Evolutionary conservation across 1,140 invertebrate species (phyloP).

Genomic region (Bombus polaris): DNA sequence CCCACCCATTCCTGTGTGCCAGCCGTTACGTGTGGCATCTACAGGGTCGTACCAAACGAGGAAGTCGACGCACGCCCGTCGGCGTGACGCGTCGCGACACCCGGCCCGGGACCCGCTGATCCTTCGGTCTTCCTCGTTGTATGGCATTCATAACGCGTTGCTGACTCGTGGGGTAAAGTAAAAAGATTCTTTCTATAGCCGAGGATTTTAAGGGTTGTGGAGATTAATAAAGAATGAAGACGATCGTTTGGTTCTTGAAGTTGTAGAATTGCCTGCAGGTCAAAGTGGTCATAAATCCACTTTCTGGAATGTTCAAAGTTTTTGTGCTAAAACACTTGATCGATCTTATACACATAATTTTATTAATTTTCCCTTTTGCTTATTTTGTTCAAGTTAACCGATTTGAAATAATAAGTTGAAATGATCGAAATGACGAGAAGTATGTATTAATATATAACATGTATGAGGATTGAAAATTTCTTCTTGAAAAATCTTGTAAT

Average conservation of each 20-base stretch:
- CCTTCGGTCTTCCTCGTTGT: background rate
- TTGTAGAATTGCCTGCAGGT: too few species aligned
- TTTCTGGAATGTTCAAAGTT: too few species aligned
- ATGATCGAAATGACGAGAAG: too few species aligned
- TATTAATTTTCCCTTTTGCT: too few species aligned
- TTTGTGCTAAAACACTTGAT: too few species aligned
- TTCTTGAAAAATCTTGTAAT: background rate
- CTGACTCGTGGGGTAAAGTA: background rate
- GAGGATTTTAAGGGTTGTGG: background rate
- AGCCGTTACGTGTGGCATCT: slow-evolving; percentile 53
- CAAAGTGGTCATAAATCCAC: too few species aligned
- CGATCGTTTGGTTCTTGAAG: background rate
- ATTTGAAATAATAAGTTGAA: too few species aligned
- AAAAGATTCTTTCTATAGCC: background rate
- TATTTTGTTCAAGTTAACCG: too few species aligned
- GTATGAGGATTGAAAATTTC: background rate
- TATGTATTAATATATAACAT: background rate
- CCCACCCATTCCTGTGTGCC: slow-evolving; percentile 42
- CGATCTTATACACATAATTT: too few species aligned
- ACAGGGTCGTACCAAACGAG: slow-evolving; percentile 62
- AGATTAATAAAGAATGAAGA: background rate
- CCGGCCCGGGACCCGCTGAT: slow-evolving; percentile 7
- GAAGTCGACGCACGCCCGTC: slow-evolving; percentile 33
- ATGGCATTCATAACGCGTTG: background rate
- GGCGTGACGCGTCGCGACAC: slow-evolving; percentile 5